Evolutionary conservation across 2,888 invertebrate genomes (phyloP), one percentile per base, ranked within the genome.

Genomic region (Stenchaetothrips biformis): DNA sequence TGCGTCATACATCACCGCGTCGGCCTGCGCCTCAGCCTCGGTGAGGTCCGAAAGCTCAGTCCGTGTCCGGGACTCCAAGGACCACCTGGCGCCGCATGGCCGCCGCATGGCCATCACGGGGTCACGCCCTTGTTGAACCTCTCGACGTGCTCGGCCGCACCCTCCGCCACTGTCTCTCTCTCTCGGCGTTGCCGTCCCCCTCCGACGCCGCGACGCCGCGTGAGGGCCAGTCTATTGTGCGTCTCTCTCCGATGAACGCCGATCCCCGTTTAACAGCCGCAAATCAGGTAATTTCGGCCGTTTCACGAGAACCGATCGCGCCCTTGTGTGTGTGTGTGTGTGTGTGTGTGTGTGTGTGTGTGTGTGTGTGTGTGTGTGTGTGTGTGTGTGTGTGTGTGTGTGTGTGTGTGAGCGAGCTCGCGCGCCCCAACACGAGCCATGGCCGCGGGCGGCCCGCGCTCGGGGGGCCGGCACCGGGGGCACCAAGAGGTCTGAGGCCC

Each of bases 111-210:
- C 67, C 67, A 74, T 74, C 25, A 67, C 67, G n/a, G 67, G 21
- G 67, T 74, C 67, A 21, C 67, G 67, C 67, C 67, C 67, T 74
- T 9, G 67, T 74, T 74, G 67, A 74, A 67, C 67, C 21, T 67
- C 67, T 21, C 25, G 67, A 74, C 67, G 53, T 74, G 67, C 37
- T 25, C 67, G 25, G 25, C 67, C 37, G 9, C 25, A 21, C 25
- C 67, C 67, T 21, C 67, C 18, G 16, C 18, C 59, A 53, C 53
- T 9, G 62, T 37, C 37, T 37, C 37, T 37, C 37, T 37, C 62
- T 62, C 62, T 7, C 62, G n/a, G n/a, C 53, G 9, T 16, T 7
- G 16, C 8, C 67, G 9, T 16, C 67, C 67, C 18, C 62, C n/a
- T n/a, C n/a, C 4, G 37, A 37, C 37, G 37, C 37, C 1, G 37